These are phyloP conservation scores for Atethmia centrago DNA, from an alignment of 2,888 invertebrate species.

Conservation along the genomic window DNA sequence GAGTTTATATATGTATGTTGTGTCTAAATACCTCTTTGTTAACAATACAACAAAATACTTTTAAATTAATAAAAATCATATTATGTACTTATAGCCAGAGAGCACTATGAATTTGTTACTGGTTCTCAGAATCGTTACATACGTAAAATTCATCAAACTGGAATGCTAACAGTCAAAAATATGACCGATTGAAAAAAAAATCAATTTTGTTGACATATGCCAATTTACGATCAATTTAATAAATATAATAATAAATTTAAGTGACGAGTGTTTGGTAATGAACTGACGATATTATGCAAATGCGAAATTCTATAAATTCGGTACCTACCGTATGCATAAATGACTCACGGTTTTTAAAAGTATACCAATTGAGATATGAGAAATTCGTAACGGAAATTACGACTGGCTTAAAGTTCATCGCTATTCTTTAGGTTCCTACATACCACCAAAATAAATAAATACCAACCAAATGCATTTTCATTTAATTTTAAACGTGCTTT, in stretches of 20 bases:
- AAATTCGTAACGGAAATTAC: neutral
- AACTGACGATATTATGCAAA: neutral
- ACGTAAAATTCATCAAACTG: neutral
- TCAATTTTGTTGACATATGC: neutral
- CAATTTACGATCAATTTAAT: neutral
- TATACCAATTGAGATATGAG: neutral
- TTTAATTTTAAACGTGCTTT: neutral
- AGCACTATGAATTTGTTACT: neutral
- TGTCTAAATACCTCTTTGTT: constrained; percentile 1
- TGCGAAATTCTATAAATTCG: neutral
- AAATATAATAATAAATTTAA: neutral
- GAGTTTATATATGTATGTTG: too few species aligned
- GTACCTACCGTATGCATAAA: neutral
- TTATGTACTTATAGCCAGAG: neutral
- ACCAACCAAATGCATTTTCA: neutral
- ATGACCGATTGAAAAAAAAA: neutral
- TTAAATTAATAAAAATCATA: neutral
- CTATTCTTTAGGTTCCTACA: neutral
- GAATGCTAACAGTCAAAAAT: neutral
- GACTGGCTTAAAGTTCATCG: neutral
- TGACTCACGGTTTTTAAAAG: neutral
- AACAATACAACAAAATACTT: neutral
- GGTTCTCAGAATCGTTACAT: neutral
- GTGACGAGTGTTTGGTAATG: neutral
- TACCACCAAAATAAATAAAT: neutral